Evolutionary conservation across 2,113 vertebrate genomes (phyloP), one percentile per base, ranked within the genome.

Genomic region (Poecilia latipinna): DNA sequence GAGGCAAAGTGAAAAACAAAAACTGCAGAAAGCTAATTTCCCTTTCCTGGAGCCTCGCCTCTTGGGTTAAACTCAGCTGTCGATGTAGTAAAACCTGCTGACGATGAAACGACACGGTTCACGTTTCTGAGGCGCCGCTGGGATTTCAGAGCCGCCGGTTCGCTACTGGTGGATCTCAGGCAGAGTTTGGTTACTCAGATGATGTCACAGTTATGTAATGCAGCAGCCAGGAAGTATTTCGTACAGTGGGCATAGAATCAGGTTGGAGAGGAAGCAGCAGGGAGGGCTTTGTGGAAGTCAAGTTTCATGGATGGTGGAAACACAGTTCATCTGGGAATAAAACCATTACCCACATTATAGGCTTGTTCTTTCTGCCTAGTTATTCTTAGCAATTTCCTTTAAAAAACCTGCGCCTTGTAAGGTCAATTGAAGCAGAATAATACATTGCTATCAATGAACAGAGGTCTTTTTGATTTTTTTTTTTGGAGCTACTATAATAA

Each of bases 181-280:
- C 26, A 29, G 24, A 10, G 13, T 31, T 61, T 57, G 39, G 13
- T 68, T 44, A 35, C 65, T 68, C 1, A 28, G 37, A 15, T 11
- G 60, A 77, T 77, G 0, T 63, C 67, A 70, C 61, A 35, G 42
- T 64, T 44, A 64, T 54, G 39, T 63, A 44, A 76, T 35, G 6
- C 1, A 33, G 15, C 17, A n/a, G 69, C 37, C 63, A 42, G 33
- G 42, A 70, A 12, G 4, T 7, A 1, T 37, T 70, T 76, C 7
- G 60, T 0, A 35, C 22, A n/a, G 48, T 29, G 22, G 62, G 3
- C 33, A 12, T 37, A 29, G 26, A 28, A 39, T 39, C 15, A 26
- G 32, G 68, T 17, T n/a, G 28, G 22, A 28, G 13, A 63, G 44
- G 74, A 76, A 12, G 29, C 57, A 48, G 37, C 57, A 48, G 29